Conservation (phyloP, 2,113 vertebrate genomes). For the Herpetotheres cachinnans region DNA sequence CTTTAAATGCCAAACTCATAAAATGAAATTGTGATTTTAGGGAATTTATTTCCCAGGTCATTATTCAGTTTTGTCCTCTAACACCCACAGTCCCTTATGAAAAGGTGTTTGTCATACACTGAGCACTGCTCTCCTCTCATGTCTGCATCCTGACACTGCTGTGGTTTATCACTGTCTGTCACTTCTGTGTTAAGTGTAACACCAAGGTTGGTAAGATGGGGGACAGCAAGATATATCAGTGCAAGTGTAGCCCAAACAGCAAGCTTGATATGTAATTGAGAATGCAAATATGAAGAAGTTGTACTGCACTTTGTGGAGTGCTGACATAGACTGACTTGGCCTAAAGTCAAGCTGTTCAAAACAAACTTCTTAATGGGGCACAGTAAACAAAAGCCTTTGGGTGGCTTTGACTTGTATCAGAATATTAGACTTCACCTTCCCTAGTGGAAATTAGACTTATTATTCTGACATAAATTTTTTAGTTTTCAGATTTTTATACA, state of each 20-base stretch:
- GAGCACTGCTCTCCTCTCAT: neutral
- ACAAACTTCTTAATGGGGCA: neutral
- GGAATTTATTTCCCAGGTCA: neutral
- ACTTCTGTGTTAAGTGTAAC: neutral
- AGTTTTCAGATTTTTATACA: neutral
- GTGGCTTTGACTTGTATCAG: neutral
- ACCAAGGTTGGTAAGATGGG: neutral
- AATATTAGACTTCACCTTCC: neutral
- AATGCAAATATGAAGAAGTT: neutral
- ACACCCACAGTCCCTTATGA: neutral
- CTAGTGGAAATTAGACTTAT: neutral
- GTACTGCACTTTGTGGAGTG: neutral
- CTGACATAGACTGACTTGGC: neutral
- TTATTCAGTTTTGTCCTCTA: neutral
- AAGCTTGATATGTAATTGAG: neutral
- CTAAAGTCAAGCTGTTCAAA: neutral
- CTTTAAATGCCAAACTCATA: neutral
- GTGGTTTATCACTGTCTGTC: neutral
- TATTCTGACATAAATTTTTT: neutral
- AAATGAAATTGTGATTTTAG: neutral
- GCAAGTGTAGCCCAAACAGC: neutral
- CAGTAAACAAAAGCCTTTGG: neutral
- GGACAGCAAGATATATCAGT: neutral
- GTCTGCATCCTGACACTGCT: neutral
- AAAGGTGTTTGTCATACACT: neutral